These are phyloP conservation scores for Patella vulgata DNA, from an alignment of 1,140 invertebrate genomes.

Conservation along the genomic window DNA sequence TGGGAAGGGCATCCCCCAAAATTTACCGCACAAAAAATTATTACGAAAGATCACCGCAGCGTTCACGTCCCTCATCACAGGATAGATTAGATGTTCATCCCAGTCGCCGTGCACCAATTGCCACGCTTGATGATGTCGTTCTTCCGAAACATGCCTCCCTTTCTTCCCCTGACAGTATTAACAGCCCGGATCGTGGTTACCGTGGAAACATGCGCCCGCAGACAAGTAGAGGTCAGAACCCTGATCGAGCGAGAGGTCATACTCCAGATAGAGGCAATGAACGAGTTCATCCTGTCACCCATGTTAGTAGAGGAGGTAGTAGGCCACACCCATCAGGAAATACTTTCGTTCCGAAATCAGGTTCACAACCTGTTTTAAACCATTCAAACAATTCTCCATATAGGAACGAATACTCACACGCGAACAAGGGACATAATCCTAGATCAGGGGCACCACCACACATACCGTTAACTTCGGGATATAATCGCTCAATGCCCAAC, in stretches of 20 bases:
- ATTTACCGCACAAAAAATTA: constrained; percentile 7
- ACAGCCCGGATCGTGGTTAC: too few species aligned
- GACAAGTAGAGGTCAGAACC: constrained; percentile 1
- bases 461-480: neutral
- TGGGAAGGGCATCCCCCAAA: constrained; percentile 22
- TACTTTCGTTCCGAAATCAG: too few species aligned
- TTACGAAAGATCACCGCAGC: constrained; percentile 25
- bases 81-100: constrained; percentile 16
- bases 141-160: constrained; percentile 5
- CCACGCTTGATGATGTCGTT: neutral
- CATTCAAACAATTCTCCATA: too few species aligned
- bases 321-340: too few species aligned
- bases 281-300: too few species aligned
- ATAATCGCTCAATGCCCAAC: constrained; percentile 2
- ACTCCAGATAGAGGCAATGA: constrained; percentile 33
- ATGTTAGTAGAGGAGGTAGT: too few species aligned
- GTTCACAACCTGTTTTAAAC: too few species aligned
- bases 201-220: too few species aligned
- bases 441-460: neutral
- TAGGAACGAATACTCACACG: too few species aligned
- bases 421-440: neutral
- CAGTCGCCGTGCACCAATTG: constrained; percentile 3
- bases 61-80: neutral
- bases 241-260: constrained; percentile 31
- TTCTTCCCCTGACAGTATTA: constrained; percentile 3